phyloP scores from a whole-genome alignment of 2,113 vertebrate genomes.

The Cisticola juncidis region DNA sequence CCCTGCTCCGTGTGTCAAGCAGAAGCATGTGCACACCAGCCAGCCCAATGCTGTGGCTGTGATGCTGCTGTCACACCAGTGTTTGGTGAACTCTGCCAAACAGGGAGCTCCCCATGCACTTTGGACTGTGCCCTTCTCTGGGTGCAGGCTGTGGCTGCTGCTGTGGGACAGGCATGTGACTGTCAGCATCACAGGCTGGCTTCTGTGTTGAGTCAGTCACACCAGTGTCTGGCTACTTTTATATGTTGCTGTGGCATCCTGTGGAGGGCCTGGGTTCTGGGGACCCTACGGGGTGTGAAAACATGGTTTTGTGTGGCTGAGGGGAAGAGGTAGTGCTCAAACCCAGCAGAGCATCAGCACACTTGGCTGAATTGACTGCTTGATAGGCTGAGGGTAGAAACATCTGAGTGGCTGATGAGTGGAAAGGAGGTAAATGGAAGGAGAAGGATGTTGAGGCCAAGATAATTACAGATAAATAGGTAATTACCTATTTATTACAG shows the following conservation, averaged over 20 bases:
- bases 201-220: accelerated
- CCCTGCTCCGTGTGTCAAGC: not conserved
- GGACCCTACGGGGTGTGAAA: not conserved
- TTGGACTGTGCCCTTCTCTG: accelerated
- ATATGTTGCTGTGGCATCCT: not conserved
- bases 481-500: too few relatives aligned
- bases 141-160: not conserved
- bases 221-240: not conserved
- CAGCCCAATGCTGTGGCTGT: accelerated
- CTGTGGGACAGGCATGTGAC: accelerated
- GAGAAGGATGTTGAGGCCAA: not conserved
- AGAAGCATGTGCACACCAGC: accelerated
- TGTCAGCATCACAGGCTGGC: accelerated
- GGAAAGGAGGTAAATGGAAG: not conserved
- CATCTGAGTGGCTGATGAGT: not conserved
- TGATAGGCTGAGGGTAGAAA: not conserved
- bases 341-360: accelerated
- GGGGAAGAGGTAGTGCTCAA: not conserved
- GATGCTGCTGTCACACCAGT: accelerated
- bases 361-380: not conserved
- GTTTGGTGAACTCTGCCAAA: accelerated
- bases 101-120: accelerated
- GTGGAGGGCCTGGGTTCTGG: not conserved
- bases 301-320: accelerated
- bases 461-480: not conserved